phyloP scores from a whole-genome alignment of 1,140 invertebrate species.

The Schlechtendalia chinensis region DNA sequence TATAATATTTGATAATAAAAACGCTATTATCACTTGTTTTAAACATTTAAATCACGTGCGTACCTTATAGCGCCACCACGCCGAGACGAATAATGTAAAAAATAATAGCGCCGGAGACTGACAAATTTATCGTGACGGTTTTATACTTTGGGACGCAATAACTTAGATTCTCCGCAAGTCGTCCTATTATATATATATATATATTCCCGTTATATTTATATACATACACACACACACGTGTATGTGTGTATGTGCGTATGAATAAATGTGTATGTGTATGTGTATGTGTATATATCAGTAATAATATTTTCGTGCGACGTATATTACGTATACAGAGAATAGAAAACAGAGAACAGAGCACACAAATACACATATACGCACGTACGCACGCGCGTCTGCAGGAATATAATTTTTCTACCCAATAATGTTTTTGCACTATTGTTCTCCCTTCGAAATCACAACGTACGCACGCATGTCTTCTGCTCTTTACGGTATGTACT shows the following conservation, averaged over 20 bases:
- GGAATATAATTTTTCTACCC: background rate
- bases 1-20: background rate
- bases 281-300: background rate
- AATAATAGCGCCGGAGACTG: slow-evolving; percentile 39
- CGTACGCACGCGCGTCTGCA: background rate
- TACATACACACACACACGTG: background rate
- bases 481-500: no score
- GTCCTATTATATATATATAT: background rate
- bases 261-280: background rate
- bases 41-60: slow-evolving; percentile 39
- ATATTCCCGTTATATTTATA: no score
- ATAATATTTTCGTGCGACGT: slow-evolving; percentile 2
- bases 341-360: background rate
- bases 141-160: slow-evolving; percentile 39
- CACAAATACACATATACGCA: no score
- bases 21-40: background rate
- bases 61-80: background rate
- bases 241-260: background rate
- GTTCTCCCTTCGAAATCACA: background rate
- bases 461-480: no score
- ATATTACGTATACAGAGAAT: background rate
- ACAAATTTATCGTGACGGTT: slow-evolving; percentile 46
- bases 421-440: background rate
- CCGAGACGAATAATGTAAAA: slow-evolving; percentile 20
- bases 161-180: slow-evolving; percentile 21